A percentile compares a stretch with the other conserved stretches of the same genome.
These are phyloP conservation scores for Aspidiotus destructor DNA, from an alignment of 2,888 invertebrate genomes.

Conservation along the genomic window DNA sequence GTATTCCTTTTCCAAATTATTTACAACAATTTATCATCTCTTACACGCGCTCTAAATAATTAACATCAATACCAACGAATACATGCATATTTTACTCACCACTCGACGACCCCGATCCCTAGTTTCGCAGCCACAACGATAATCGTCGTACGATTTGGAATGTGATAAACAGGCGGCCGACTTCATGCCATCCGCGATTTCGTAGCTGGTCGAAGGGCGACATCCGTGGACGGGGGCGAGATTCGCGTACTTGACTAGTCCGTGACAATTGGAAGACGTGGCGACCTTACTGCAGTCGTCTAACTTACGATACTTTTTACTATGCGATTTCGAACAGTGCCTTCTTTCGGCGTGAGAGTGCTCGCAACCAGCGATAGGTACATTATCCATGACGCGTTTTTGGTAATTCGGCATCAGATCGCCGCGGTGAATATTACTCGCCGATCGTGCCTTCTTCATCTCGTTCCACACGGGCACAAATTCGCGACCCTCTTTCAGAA, in stretches of 20 bases:
- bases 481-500: constrained; percentile 9
- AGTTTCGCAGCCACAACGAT: constrained; percentile 7
- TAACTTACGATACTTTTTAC: constrained; percentile 22
- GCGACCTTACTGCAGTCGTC: constrained; percentile 25
- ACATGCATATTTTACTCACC: constrained; percentile 7
- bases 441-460: constrained; percentile 20
- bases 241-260: constrained; percentile 10
- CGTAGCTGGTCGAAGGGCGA: background rate
- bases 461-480: constrained; percentile 15
- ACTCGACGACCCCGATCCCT: constrained; percentile 6
- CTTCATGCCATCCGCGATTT: background rate
- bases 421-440: constrained; percentile 11
- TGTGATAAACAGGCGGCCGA: constrained; percentile 6
- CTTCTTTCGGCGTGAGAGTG: constrained; percentile 21
- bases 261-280: background rate
- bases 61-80: background rate
- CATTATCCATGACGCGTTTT: constrained; percentile 19
- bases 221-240: background rate
- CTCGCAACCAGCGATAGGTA: constrained; percentile 8
- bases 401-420: background rate
- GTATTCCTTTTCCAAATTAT: background rate
- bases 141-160: constrained; percentile 24
- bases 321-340: constrained; percentile 17
- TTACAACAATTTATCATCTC: background rate
- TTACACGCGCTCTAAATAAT: background rate